Evolutionary conservation across 2,888 invertebrate species (phyloP).

Genomic region (Colletes collaris): DNA sequence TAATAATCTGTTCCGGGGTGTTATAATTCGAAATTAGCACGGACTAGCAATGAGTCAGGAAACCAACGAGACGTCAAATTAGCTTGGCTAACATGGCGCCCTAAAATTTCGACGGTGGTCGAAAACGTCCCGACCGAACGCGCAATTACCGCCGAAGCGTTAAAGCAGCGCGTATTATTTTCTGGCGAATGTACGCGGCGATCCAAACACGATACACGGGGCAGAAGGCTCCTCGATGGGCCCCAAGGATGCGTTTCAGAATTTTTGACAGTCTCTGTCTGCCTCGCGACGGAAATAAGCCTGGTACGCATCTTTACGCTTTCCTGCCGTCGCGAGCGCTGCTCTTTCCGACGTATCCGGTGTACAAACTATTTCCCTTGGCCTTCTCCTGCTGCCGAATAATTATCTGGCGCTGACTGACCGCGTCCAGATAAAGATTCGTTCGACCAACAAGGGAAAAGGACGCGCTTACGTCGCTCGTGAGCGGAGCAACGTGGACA

Average conservation of each 20-base stretch:
- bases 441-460: slow-evolving; percentile 3
- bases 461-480: not conserved
- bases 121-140: slow-evolving; percentile 10
- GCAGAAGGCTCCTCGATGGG: slow-evolving; percentile 10
- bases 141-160: slow-evolving; percentile 37
- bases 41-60: not conserved
- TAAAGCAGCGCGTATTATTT: slow-evolving; percentile 37
- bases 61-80: slow-evolving; percentile 8
- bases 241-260: slow-evolving; percentile 21
- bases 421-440: slow-evolving; percentile 53
- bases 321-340: slow-evolving; percentile 51
- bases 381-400: slow-evolving; percentile 42
- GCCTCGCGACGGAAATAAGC: slow-evolving; percentile 36
- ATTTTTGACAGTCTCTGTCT: slow-evolving; percentile 30
- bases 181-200: slow-evolving; percentile 26
- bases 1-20: too few species aligned
- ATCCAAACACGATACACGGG: slow-evolving; percentile 33
- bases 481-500: not conserved
- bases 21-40: too few species aligned
- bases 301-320: slow-evolving; percentile 47
- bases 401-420: slow-evolving; percentile 63
- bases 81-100: slow-evolving; percentile 6
- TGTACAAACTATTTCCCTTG: slow-evolving; percentile 39
- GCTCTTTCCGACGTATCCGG: slow-evolving; percentile 63
- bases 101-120: slow-evolving; percentile 11